These are phyloP conservation scores for Dendrophyllia cribrosa DNA, from an alignment of 64 coral and sea anemone genomes.

Conservation along the genomic window DNA sequence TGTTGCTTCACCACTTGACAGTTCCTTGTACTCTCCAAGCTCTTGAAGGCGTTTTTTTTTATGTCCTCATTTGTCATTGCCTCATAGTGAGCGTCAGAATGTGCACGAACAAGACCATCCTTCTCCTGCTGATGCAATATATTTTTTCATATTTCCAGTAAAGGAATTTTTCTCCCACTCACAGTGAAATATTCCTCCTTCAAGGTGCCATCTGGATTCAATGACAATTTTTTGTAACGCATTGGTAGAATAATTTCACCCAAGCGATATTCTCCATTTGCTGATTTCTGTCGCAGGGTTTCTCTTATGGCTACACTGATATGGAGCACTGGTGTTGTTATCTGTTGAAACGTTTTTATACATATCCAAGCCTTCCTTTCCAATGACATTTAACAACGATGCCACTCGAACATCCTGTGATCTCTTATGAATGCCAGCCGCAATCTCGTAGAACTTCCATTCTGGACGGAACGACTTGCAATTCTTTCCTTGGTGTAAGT, in stretches of 20 bases:
- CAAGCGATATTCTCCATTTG: slow-evolving; percentile 39
- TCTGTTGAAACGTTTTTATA: slow-evolving; percentile 9
- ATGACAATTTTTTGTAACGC: slow-evolving; percentile 11
- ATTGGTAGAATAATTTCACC: slow-evolving; percentile 29
- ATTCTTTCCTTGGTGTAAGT: too few species aligned
- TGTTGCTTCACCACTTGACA: too few species aligned
- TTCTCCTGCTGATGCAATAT: too few species aligned
- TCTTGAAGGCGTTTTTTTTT: neutral
- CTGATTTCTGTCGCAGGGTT: neutral
- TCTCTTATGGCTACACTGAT: slow-evolving; percentile 38
- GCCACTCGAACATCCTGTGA: too few species aligned
- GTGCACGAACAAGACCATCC: slow-evolving; percentile 7
- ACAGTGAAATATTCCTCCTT: slow-evolving; percentile 40
- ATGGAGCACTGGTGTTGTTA: slow-evolving; percentile 41
- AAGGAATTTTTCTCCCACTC: slow-evolving; percentile 28
- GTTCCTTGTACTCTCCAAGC: too few species aligned
- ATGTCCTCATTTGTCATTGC: slow-evolving; percentile 1
- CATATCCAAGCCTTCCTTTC: slow-evolving; percentile 8
- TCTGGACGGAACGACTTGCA: too few species aligned
- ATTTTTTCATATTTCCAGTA: slow-evolving; percentile 32
- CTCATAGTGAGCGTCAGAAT: slow-evolving; percentile 3
- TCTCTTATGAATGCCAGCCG: too few species aligned
- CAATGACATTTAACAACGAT: too few species aligned
- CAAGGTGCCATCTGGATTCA: slow-evolving; percentile 19
- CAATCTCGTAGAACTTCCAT: too few species aligned